These are phyloP conservation scores for Siderastrea siderea DNA, from an alignment of 92 coral and sea anemone genomes.

Conservation along the genomic window DNA sequence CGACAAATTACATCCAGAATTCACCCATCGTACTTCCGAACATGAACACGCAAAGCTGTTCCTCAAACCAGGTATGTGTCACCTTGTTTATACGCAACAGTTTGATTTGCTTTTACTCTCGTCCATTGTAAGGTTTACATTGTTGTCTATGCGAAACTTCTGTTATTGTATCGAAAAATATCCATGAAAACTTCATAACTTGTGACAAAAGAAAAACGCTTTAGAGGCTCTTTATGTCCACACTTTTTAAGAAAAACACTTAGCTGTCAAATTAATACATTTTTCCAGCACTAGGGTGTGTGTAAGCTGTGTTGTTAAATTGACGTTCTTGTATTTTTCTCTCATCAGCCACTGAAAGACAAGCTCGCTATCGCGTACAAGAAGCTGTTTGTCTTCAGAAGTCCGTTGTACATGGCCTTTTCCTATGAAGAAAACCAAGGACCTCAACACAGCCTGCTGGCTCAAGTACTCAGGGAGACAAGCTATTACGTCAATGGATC, in stretches of 20 bases:
- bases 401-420: slow-evolving; percentile 34
- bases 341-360: slow-evolving; percentile 2
- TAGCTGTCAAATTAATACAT: no score
- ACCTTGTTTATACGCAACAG: background rate
- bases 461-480: background rate
- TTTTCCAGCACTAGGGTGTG: no score
- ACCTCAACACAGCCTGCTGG: slow-evolving; percentile 9
- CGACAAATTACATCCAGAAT: background rate
- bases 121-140: no score
- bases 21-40: background rate
- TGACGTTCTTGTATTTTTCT: background rate
- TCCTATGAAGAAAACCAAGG: slow-evolving; percentile 23
- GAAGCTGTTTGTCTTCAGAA: background rate
- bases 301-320: no score
- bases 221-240: no score
- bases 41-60: background rate
- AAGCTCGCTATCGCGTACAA: slow-evolving; percentile 16
- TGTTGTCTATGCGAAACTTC: no score
- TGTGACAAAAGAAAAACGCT: no score
- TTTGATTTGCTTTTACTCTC: no score
- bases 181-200: background rate
- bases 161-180: background rate
- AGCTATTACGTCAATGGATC: slow-evolving; percentile 23
- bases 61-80: slow-evolving; percentile 1
- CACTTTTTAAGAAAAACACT: no score